Evolutionary conservation across 2,113 vertebrate species (phyloP), one percentile per base, ranked within the genome.

Genomic region (Entomyzon cyanotis): DNA sequence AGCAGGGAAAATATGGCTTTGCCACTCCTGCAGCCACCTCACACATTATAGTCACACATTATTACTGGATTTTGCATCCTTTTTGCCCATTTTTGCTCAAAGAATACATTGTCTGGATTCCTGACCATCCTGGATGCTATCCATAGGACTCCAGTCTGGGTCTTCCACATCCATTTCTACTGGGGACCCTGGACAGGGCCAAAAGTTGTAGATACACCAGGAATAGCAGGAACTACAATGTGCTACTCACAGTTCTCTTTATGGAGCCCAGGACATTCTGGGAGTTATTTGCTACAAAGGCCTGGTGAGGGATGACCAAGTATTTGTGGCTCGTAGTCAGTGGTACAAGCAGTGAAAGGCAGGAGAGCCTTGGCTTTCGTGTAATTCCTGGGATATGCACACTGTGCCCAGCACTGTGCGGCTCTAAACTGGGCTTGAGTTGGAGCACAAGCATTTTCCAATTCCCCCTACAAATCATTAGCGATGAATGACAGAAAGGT

Each of bases 341-440:
- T 2, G 25, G 24, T 11, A 11, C 27, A 31, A 9, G 12, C 5
- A 7, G 23, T 2, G 28, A 24, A 8, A 12, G 41, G 6, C 7
- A 2, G 58, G 9, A 55, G 30, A 49, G 5, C 42, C 12, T 42
- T 17, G 5, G 25, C 37, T 35, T 11, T 18, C 27, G 8, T 8
- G 27, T 6, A 10, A 5, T 25, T 10, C 17, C 41, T 7, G 49
- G 11, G 25, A n/a, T 7, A 9, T 6, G 37, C 15, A 0, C n/a
- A 9, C 5, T 8, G 37, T 8, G 14, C 5, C 25, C 5, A 13
- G 20, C 5, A 7, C 39, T 5, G 4, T 41, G 5, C 21, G 4
- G 3, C 22, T 12, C 22, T 11, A 47, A 11, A 6, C 5, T 53
- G 31, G 56, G 22, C 23, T 62, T 19, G 1, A 16, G 19, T 33